These are phyloP conservation scores for Sternarchorhynchus goeldii DNA, from an alignment of 2,797 vertebrate genomes.

Conservation along the genomic window DNA sequence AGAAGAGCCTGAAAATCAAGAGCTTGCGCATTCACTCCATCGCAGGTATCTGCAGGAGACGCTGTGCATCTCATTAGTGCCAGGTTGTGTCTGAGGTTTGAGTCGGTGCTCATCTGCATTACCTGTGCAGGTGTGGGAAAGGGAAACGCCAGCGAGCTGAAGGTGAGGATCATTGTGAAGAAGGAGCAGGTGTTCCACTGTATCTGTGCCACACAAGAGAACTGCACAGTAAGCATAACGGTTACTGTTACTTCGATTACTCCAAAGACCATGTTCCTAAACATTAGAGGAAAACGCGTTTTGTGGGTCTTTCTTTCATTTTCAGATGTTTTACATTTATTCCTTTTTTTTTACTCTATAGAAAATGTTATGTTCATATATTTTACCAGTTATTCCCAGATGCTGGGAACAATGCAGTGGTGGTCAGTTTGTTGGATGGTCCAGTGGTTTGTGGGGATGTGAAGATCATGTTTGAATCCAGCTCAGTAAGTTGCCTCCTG, in stretches of 20 bases:
- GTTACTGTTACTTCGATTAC: not conserved
- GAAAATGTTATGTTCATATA: not conserved
- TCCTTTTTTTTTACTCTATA: not conserved
- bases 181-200: slow-evolving; percentile 81
- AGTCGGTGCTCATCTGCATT: not conserved
- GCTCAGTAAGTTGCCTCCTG: slow-evolving; percentile 78
- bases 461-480: slow-evolving; percentile 91
- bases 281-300: no score
- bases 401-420: slow-evolving; percentile 76
- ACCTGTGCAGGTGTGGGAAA: slow-evolving; percentile 84
- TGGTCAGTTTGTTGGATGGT: slow-evolving; percentile 83
- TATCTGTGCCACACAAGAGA: slow-evolving; percentile 79
- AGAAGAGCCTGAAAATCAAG: slow-evolving; percentile 80
- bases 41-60: slow-evolving; percentile 74
- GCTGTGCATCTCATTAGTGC: not conserved
- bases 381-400: slow-evolving; percentile 84
- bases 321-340: not conserved
- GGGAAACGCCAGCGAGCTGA: slow-evolving; percentile 86
- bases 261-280: no score
- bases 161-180: slow-evolving; percentile 80
- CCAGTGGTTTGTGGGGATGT: slow-evolving; percentile 86
- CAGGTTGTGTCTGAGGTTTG: not conserved
- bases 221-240: slow-evolving; percentile 81
- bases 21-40: slow-evolving; percentile 87
- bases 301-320: not conserved